These are phyloP conservation scores for Ligdia adustata DNA, from an alignment of 2,888 invertebrate species.

Conservation along the genomic window DNA sequence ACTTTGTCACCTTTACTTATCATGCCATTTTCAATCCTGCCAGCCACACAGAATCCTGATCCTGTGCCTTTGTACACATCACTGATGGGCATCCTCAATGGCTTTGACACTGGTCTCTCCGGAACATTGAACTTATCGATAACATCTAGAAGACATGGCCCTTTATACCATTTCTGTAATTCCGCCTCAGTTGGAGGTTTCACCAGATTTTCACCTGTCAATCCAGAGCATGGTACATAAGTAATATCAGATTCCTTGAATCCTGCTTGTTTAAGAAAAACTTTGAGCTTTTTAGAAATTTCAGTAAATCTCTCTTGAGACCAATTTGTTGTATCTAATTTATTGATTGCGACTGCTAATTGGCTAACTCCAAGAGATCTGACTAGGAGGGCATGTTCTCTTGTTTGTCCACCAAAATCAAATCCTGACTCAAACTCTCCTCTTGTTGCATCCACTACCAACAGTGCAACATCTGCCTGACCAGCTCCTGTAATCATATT, in stretches of 20 bases:
- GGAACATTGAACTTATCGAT: constrained; percentile 95
- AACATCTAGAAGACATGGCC: constrained; percentile 92
- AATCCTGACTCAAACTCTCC: constrained; percentile 99
- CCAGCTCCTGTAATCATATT: constrained; percentile 99
- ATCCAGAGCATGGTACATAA: constrained; percentile 97
- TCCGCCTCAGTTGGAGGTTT: constrained; percentile 86
- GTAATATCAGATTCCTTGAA: constrained; percentile 94
- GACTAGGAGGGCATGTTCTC: constrained; percentile 98
- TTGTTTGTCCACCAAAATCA: constrained; percentile 98
- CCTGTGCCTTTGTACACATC: constrained; percentile 98
- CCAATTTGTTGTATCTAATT: constrained; percentile 98
- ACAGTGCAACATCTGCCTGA: constrained; percentile 98
- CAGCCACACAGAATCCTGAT: constrained; percentile 95
- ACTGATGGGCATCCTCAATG: constrained; percentile 95
- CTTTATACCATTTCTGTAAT: constrained; percentile 90
- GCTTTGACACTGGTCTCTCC: constrained; percentile 93
- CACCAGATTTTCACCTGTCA: constrained; percentile 97
- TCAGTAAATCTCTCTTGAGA: constrained; percentile 95
- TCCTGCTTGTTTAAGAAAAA: constrained; percentile 95
- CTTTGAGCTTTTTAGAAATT: constrained; percentile 91
- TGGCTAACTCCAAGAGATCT: constrained; percentile 95
- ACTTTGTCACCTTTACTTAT: constrained; percentile 94
- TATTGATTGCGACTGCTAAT: constrained; percentile 97
- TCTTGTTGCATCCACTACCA: constrained; percentile 97
- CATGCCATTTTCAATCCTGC: constrained; percentile 96